phyloP scores from a whole-genome alignment of 2,113 vertebrate species.

The Pelusios castaneus region DNA sequence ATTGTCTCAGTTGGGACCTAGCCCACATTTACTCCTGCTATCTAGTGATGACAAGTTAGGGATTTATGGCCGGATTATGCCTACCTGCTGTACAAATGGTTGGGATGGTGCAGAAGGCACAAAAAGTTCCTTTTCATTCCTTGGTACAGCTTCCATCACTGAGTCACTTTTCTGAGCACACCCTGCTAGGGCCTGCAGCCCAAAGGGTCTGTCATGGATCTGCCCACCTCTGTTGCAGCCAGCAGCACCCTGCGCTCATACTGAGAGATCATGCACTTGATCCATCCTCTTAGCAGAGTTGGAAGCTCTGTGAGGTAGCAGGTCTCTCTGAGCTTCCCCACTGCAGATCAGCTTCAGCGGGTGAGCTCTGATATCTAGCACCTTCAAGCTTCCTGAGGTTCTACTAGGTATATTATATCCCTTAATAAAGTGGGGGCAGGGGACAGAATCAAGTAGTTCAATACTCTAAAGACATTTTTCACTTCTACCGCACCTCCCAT shows the following conservation, averaged over 20 bases:
- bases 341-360: fast-evolving
- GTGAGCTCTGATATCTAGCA: fast-evolving
- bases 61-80: fast-evolving
- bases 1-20: neutral
- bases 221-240: neutral
- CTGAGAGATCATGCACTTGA: neutral
- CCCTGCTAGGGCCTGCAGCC: neutral
- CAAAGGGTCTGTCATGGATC: neutral
- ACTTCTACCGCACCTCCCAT: neutral
- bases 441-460: neutral
- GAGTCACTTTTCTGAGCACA: neutral
- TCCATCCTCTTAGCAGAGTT: neutral
- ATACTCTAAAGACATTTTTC: neutral
- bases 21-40: neutral
- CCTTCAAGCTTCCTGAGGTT: neutral
- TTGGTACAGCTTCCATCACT: too few relatives aligned
- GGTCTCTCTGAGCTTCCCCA: neutral
- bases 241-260: neutral
- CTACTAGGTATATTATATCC: fast-evolving
- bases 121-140: neutral
- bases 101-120: neutral
- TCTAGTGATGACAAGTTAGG: fast-evolving
- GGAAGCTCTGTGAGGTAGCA: neutral
- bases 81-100: neutral
- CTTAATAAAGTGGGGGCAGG: fast-evolving